Evolutionary conservation across 2,797 vertebrate species (phyloP), one percentile per base, ranked within the genome.

Genomic region (Poecilia wingei): DNA sequence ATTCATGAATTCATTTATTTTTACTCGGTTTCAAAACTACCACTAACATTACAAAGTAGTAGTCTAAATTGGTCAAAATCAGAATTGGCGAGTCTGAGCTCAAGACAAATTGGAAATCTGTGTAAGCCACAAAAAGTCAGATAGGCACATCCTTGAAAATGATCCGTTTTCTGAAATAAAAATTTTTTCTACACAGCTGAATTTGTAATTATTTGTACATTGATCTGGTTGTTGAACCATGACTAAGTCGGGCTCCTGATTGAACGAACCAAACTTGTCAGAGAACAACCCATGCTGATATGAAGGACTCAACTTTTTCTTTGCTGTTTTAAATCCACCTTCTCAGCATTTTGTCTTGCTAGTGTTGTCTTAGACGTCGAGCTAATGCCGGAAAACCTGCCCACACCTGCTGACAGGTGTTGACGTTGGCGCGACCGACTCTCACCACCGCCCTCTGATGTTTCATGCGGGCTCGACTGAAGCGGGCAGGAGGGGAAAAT

Each of bases 401-500:
- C 43, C 79, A 2, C 0, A 69, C 76, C 77, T 83, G 85, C 90
- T 87, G 86, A 89, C 85, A 80, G 84, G 53, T 91, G 87, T 91
- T 93, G 86, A 83, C 76, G 43, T 90, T 94, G 93, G 94, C 91
- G 45, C 22, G 47, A 57, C 28, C 4, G 59, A 53, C 74, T 72
- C 78, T 46, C 68, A 25, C 45, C 80, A 28, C 6, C 57, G 49
- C 36, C 76, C 51, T 22, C 3, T 55, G 6, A 46, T 49, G 70
- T 87, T 69, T 75, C 74, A 82, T 87, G 82, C 55, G 76, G 89
- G 89, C 87, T 84, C 85, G 72, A 76, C 89, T 79, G 80, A 83
- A 86, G 31, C 72, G 81, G 83, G 82, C 57, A 77, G 79, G 86
- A 87, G 83, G 89, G 86, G 91, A 84, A 93, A 94, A 89, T 92